phyloP scores from a whole-genome alignment of 2,888 invertebrate species.

The Andrena camellia region DNA sequence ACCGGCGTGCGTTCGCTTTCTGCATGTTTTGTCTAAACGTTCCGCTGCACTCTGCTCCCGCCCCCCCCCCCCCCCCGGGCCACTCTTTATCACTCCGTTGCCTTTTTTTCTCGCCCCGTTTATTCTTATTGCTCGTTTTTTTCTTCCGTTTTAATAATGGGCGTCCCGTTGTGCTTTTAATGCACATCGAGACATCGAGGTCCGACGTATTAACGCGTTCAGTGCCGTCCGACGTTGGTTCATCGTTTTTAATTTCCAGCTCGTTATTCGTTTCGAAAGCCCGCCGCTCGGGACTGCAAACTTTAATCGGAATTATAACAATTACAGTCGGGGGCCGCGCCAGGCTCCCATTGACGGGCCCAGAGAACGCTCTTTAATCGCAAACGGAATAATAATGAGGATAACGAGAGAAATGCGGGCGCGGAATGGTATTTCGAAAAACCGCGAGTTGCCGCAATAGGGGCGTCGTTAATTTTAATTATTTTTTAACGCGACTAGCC shows the following conservation, averaged over 20 bases:
- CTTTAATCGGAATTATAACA: slow-evolving; percentile 36
- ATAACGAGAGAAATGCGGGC: slow-evolving; percentile 21
- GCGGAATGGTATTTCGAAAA: not conserved
- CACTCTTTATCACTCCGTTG: not conserved
- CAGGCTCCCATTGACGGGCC: not conserved
- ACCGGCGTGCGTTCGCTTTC: slow-evolving; percentile 26
- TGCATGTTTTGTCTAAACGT: slow-evolving; percentile 49
- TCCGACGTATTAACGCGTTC: slow-evolving; percentile 39
- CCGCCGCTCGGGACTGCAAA: not conserved
- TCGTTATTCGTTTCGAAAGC: slow-evolving; percentile 26
- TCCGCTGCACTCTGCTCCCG: not conserved
- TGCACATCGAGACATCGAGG: slow-evolving; percentile 22
- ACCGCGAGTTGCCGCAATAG: slow-evolving; percentile 11
- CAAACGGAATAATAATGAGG: slow-evolving; percentile 29
- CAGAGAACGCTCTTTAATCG: not conserved
- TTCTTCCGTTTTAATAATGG: slow-evolving; percentile 42
- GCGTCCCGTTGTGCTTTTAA: slow-evolving; percentile 50
- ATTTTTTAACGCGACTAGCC: not conserved
- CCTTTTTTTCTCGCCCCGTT: slow-evolving; percentile 3
- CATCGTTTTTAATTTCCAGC: slow-evolving; percentile 36
- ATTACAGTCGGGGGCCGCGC: slow-evolving; percentile 24
- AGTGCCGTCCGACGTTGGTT: slow-evolving; percentile 1
- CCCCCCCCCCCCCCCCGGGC: not conserved
- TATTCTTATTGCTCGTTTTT: slow-evolving; percentile 40
- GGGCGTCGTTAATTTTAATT: slow-evolving; percentile 21